Percentiles rank a stretch among this genome's conserved stretches.
These are phyloP conservation scores for Lasioglossum oenotherae DNA, from an alignment of 2,888 invertebrate species.

Conservation along the genomic window DNA sequence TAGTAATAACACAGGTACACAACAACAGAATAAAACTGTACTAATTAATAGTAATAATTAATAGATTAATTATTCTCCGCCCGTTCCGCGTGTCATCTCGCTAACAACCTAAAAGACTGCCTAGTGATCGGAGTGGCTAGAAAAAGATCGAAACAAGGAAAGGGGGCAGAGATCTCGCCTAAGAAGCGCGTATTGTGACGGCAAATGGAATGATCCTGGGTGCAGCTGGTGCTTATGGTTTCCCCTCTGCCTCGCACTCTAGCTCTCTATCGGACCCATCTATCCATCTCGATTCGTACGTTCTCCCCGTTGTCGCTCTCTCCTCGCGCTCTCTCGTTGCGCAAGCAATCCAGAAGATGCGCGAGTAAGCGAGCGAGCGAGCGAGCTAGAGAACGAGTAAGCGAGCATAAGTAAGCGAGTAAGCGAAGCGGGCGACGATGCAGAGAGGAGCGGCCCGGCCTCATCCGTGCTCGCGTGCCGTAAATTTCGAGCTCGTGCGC, in stretches of 20 bases:
- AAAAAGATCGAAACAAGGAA: conserved; percentile 32
- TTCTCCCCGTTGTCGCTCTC: conserved; percentile 54
- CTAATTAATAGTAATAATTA: too few relatives aligned
- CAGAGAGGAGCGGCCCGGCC: conserved; percentile 68
- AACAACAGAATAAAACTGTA: not conserved
- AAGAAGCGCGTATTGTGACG: conserved; percentile 69
- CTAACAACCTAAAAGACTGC: not conserved
- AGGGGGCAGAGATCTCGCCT: conserved; percentile 24
- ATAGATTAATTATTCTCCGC: not conserved
- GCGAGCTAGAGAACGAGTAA: not conserved
- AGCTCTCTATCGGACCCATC: conserved; percentile 45
- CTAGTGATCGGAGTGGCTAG: not conserved
- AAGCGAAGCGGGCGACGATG: conserved; percentile 38
- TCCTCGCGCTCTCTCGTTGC: conserved; percentile 69
- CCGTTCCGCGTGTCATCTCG: not conserved
- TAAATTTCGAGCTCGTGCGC: conserved; percentile 84
- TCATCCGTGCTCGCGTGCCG: conserved; percentile 82
- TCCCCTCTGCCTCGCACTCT: conserved; percentile 45
- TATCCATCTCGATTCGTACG: conserved; percentile 55
- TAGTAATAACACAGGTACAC: not conserved
- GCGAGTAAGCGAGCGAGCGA: not conserved
- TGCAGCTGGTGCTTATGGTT: conserved; percentile 73
- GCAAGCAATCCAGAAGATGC: conserved; percentile 65
- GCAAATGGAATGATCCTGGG: conserved; percentile 73
- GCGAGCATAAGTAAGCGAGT: conserved; percentile 21